Base-by-base conservation (phyloP, 2,797 vertebrate species). In the Lindbergichthys nudifrons region DNA sequence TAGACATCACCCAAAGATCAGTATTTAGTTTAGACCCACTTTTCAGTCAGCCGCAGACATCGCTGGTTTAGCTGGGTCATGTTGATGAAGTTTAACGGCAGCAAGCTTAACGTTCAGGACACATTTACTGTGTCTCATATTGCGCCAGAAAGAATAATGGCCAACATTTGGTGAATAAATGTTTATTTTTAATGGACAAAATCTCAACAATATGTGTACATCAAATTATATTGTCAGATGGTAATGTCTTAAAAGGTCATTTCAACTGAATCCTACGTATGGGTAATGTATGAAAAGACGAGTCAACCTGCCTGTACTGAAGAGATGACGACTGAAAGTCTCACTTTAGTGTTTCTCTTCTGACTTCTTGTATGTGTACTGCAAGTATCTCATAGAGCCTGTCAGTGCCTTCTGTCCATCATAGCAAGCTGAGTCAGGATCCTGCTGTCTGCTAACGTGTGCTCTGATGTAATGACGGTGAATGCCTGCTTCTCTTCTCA, bases 371-470 rank as follows among this genome's bases (percentile, higher is more conserved):
- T 45, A 26, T 10, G 14, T 60, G 21, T 9, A 30, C 16, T 32
- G 52, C 3, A 61, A 62, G 30, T n/a, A 12, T 63, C 46, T 19
- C 60, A 8, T 16, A 9, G 45, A 48, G 26, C 16, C 18, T 0
- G 18, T 41, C 52, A 23, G 19, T 2, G 23, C 2, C 0, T 62
- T 21, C 7, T 32, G 42, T 56, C 43, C 16, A 13, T 52, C 2
- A 23, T 26, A n/a, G 41, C 30, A 56, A 57, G 42, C 39, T 36
- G 46, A 63, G 39, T 76, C 52, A 39, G 74, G 54, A 65, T 32
- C 59, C 65, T 65, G 53, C 41, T 9, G 60, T 70, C 23, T 51
- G 23, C 14, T 51, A 52, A 63, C 30, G 12, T 60, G 72, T 45
- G 48, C 47, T 60, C 11, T 42, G 4, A 32, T 16, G 57, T 43